These are phyloP conservation scores for Drosophila persimilis DNA, from an alignment of 1,140 invertebrate species.

Conservation along the genomic window DNA sequence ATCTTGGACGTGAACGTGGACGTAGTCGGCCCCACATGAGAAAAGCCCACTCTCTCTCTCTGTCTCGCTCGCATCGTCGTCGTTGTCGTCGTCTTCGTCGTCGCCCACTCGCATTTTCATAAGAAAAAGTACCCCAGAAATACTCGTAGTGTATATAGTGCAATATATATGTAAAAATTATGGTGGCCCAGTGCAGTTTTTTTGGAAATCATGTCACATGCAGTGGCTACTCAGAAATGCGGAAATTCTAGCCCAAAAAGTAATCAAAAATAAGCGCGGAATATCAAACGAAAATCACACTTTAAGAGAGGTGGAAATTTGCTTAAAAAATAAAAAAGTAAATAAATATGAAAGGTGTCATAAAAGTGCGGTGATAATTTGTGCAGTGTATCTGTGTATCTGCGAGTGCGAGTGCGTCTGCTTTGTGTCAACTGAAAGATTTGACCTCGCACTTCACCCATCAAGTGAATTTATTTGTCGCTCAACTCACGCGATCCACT, in stretches of 20 bases:
- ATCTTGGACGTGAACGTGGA: constrained; percentile 60
- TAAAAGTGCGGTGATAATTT: not conserved
- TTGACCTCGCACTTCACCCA: constrained; percentile 81
- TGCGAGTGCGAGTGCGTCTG: constrained; percentile 47
- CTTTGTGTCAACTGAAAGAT: constrained; percentile 71
- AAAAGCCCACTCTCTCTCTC: constrained; percentile 29
- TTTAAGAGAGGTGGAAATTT: constrained; percentile 1
- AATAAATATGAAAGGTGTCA: not conserved
- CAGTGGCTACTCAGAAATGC: constrained; percentile 45
- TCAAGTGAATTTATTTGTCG: constrained; percentile 72
- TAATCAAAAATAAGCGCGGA: constrained; percentile 4
- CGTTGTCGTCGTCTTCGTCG: constrained; percentile 29
- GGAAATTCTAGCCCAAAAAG: constrained; percentile 50
- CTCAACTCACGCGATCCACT: constrained; percentile 40
- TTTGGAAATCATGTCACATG: constrained; percentile 78
- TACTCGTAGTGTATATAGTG: constrained; percentile 8
- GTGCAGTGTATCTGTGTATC: constrained; percentile 11
- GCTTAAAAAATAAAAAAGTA: not conserved
- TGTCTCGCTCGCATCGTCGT: constrained; percentile 1
- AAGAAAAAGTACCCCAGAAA: constrained; percentile 23
- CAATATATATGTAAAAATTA: constrained; percentile 26
- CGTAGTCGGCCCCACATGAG: constrained; percentile 60
- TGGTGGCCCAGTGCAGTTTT: constrained; percentile 62
- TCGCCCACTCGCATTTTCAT: constrained; percentile 56
- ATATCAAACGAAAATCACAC: constrained; percentile 13